Conservation (phyloP, 2,113 vertebrate species). For the Amphiprion ocellaris region DNA sequence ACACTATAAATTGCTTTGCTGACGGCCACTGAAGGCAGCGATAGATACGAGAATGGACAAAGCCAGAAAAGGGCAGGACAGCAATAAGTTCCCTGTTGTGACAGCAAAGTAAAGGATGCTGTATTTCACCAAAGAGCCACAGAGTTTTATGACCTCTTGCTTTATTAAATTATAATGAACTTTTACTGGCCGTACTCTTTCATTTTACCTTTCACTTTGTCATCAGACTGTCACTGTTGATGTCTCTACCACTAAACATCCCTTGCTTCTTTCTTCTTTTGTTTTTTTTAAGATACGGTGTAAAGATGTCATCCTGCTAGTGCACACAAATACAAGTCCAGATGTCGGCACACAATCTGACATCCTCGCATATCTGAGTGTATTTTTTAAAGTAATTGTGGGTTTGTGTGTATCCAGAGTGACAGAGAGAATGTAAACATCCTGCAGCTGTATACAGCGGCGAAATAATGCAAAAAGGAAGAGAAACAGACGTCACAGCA, state of each 20-base stretch:
- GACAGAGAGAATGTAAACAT: slow-evolving; percentile 51
- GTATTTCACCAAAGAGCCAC: slow-evolving; percentile 36
- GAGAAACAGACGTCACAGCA: slow-evolving; percentile 34
- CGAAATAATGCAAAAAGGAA: slow-evolving; percentile 39
- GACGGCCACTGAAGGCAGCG: slow-evolving; percentile 42
- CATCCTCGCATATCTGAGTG: not conserved
- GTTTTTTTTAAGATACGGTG: not conserved
- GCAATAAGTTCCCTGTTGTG: slow-evolving; percentile 48
- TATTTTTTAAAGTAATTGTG: not conserved
- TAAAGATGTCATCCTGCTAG: not conserved
- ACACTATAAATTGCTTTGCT: slow-evolving; percentile 63
- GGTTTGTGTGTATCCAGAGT: slow-evolving; percentile 26
- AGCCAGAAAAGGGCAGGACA: slow-evolving; percentile 48
- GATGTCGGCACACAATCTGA: not conserved
- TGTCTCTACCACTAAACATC: not conserved
- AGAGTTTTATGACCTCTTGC: slow-evolving; percentile 23
- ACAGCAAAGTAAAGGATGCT: slow-evolving; percentile 38
- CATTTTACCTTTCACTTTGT: slow-evolving; percentile 24
- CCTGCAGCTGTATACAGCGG: slow-evolving; percentile 4
- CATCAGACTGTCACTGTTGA: slow-evolving; percentile 15
- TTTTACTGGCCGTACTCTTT: slow-evolving; percentile 22
- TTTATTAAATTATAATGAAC: slow-evolving; percentile 52
- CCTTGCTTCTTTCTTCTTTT: too few species aligned
- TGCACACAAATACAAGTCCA: too few species aligned
- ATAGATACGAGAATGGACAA: slow-evolving; percentile 51